phyloP scores from a whole-genome alignment of 1,140 invertebrate species.

The Himalopsyche phryganea region DNA sequence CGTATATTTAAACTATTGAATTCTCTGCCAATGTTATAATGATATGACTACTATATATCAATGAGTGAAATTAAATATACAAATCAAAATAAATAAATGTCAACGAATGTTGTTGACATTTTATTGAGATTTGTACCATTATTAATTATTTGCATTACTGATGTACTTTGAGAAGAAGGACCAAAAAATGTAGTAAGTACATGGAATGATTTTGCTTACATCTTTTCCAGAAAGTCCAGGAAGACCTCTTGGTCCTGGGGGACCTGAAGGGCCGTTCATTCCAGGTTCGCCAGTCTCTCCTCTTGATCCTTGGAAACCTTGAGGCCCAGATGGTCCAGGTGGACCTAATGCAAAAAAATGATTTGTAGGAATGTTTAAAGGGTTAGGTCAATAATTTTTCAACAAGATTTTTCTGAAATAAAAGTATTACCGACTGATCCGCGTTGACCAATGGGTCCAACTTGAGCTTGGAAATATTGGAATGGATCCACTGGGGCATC shows the following conservation, averaged over 20 bases:
- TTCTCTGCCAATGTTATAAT: too few species aligned
- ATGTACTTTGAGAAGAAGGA: too few species aligned
- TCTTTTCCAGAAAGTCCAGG: slow-evolving; percentile 75
- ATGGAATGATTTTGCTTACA: slow-evolving; percentile 48
- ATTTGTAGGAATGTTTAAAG: too few species aligned
- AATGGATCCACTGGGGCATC: slow-evolving; percentile 58
- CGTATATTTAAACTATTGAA: too few species aligned
- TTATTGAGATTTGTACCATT: too few species aligned
- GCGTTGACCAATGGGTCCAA: slow-evolving; percentile 69
- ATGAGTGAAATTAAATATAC: too few species aligned
- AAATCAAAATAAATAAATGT: too few species aligned
- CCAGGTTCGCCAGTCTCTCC: slow-evolving; percentile 72
- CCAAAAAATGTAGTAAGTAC: not conserved
- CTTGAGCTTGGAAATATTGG: slow-evolving; percentile 72
- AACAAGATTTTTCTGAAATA: too few species aligned
- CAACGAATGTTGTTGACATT: too few species aligned
- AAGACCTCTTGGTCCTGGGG: slow-evolving; percentile 63
- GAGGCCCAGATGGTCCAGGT: slow-evolving; percentile 64
- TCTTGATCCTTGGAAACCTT: slow-evolving; percentile 75
- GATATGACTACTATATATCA: too few species aligned
- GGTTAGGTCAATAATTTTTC: too few species aligned
- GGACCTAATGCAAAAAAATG: slow-evolving; percentile 42
- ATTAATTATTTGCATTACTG: too few species aligned
- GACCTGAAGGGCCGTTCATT: slow-evolving; percentile 61
- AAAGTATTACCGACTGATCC: slow-evolving; percentile 66